Evolutionary conservation across 2,888 invertebrate genomes (phyloP), one percentile per base, ranked within the genome.

Genomic region (Agrotis ipsilon): DNA sequence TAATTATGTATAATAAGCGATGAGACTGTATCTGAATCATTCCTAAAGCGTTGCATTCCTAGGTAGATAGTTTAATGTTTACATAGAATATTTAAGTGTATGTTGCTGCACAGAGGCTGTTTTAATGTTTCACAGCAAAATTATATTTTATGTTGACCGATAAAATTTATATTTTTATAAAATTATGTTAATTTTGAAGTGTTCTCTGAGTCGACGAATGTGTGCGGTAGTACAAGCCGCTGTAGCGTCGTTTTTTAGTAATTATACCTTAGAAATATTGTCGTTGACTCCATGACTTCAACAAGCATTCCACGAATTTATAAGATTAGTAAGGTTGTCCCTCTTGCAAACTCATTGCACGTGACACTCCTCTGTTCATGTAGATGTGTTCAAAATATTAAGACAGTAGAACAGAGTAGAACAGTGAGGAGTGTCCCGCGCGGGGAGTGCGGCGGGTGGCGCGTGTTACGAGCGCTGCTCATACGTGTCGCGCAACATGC

Each of bases 281-380:
- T 68, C 48, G 67, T 80, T 71, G 63, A 79, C 94, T 95, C 95
- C 95, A 95, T 95, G 93, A 95, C 95, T 95, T 94, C 87, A 77
- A 84, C 83, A 88, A 84, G 83, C 95, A 95, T 95, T 95, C 95
- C 94, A 90, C 86, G 88, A 92, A 90, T 91, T 87, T 88, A 87
- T 82, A 65, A 61, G 73, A 79, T 63, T 77, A 81, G 67, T 27
- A 65, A n/a, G n/a, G 79, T 78, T 75, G 62, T 73, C 32, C n/a
- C 54, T 54, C 49, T 32, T 52, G 63, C 58, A 32, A 21, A 21
- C 60, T 77, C 48, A 46, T 59, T 18, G 64, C 19, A 16, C 32
- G 48, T 14, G 7, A 19, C 39, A n/a, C 27, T 39, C 18, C 32
- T 14, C 24, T 27, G 66, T 21, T 27, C 43, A 21, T 21, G 3